phyloP scores from a whole-genome alignment of 2,797 vertebrate genomes.

The Galagoides demidoff region DNA sequence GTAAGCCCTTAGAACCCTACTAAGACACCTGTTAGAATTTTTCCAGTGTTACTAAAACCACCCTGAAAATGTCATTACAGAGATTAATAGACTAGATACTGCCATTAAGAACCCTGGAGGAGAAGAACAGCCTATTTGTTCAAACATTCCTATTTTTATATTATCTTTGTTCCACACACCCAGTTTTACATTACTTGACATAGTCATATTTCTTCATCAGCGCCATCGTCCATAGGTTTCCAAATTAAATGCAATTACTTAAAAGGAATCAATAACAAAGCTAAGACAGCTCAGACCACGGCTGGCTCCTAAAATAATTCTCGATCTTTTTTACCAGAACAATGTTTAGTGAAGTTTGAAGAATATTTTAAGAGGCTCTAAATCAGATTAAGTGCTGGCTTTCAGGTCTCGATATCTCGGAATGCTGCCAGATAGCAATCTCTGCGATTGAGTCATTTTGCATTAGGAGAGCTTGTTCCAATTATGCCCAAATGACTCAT shows the following conservation, averaged over 20 bases:
- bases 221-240: constrained; percentile 68
- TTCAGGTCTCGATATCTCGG: constrained; percentile 83
- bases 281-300: constrained; percentile 60
- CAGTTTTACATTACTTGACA: constrained; percentile 61
- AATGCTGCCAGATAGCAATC: constrained; percentile 89
- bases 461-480: constrained; percentile 84
- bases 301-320: constrained; percentile 84
- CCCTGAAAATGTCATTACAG: not conserved
- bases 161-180: constrained; percentile 23
- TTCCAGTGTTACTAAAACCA: constrained; percentile 17
- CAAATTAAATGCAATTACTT: constrained; percentile 86
- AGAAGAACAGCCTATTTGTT: not conserved
- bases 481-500: constrained; percentile 89
- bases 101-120: not conserved
- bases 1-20: not conserved
- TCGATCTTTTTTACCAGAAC: constrained; percentile 75
- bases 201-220: constrained; percentile 71
- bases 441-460: constrained; percentile 89
- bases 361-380: constrained; percentile 86
- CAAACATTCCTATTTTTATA: constrained; percentile 39
- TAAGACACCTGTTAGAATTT: not conserved
- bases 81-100: not conserved
- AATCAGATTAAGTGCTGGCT: constrained; percentile 89
- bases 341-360: constrained; percentile 78
- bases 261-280: constrained; percentile 83